A percentile compares a stretch with the other conserved stretches of the same genome.
Conservation (phyloP, 92 coral and sea anemone species). For the Meandrina meandrites region DNA sequence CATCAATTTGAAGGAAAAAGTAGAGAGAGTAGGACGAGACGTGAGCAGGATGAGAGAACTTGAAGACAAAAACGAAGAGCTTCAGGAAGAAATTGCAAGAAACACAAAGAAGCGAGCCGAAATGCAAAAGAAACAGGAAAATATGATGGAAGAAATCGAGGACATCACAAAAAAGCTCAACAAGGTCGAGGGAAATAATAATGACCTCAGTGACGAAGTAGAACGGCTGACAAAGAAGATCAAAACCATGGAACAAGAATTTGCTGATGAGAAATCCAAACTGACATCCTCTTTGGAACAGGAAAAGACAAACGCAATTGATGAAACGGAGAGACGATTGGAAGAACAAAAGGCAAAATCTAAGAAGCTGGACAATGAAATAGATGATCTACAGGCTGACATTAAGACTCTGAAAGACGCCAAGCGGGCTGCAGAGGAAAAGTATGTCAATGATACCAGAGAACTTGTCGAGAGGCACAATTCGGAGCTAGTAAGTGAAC, state of each 20-base stretch:
- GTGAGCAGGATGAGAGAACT: conserved; percentile 60
- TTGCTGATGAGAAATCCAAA: conserved; percentile 51
- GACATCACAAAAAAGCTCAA: conserved; percentile 58
- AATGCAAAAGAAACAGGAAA: conserved; percentile 51
- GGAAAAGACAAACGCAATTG: conserved; percentile 34
- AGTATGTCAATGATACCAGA: conserved; percentile 40
- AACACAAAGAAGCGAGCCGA: conserved; percentile 46
- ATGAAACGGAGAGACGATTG: conserved; percentile 42
- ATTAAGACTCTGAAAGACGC: conserved; percentile 36
- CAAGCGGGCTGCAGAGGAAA: conserved; percentile 48
- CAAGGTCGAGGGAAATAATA: conserved; percentile 53
- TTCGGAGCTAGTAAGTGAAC: conserved; percentile 44
- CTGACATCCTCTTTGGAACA: conserved; percentile 39
- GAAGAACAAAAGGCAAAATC: conserved; percentile 55
- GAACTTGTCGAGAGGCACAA: conserved; percentile 47
- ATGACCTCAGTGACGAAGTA: conserved; percentile 46
- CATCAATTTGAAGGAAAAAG: conserved; percentile 64
- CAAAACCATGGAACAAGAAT: conserved; percentile 58
- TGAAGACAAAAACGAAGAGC: conserved; percentile 73
- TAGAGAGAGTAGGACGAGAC: conserved; percentile 76
- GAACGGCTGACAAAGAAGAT: conserved; percentile 56
- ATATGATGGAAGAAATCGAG: conserved; percentile 55
- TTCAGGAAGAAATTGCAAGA: conserved; percentile 68
- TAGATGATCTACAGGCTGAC: conserved; percentile 46
- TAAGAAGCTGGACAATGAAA: conserved; percentile 56